Conservation (phyloP, 2,888 invertebrate species). For the Hedychridium roseum region DNA sequence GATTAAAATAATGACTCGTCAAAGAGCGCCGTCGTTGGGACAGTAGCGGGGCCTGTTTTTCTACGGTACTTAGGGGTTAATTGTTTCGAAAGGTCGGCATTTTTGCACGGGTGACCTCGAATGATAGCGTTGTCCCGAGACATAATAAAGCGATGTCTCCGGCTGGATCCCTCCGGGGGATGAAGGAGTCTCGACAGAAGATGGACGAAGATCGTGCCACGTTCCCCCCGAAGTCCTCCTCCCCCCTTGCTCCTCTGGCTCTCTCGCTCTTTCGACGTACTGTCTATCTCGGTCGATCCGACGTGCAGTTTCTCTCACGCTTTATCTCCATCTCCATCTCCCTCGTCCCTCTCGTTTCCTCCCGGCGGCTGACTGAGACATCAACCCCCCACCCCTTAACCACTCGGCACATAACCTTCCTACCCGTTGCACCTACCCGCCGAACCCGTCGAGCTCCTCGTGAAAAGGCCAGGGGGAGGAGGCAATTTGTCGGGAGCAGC, state of each 20-base stretch:
- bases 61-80: too few relatives aligned
- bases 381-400: slow-evolving; percentile 46
- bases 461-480: slow-evolving; percentile 35
- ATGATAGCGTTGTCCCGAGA: slow-evolving; percentile 3
- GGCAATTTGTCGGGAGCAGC: slow-evolving; percentile 54
- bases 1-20: too few relatives aligned
- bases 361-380: slow-evolving; percentile 49
- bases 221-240: slow-evolving; percentile 14
- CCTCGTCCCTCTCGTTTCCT: slow-evolving; percentile 4
- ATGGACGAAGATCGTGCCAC: slow-evolving; percentile 28
- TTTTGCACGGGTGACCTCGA: slow-evolving; percentile 2
- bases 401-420: slow-evolving; percentile 37
- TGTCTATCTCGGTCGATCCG: too few relatives aligned
- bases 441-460: slow-evolving; percentile 30
- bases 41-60: too few relatives aligned
- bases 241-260: too few relatives aligned
- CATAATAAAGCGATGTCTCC: slow-evolving; percentile 23
- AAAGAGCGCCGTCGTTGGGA: too few relatives aligned
- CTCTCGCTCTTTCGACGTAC: too few relatives aligned
- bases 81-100: too few relatives aligned
- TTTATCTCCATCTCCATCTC: slow-evolving; percentile 4
- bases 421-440: slow-evolving; percentile 31
- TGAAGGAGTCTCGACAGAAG: slow-evolving; percentile 23
- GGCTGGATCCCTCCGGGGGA: slow-evolving; percentile 22
- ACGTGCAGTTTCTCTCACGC: slow-evolving; percentile 8